Evolutionary conservation across 2,888 invertebrate species (phyloP), one percentile per base, ranked within the genome.

Genomic region (Phorcus lineatus): DNA sequence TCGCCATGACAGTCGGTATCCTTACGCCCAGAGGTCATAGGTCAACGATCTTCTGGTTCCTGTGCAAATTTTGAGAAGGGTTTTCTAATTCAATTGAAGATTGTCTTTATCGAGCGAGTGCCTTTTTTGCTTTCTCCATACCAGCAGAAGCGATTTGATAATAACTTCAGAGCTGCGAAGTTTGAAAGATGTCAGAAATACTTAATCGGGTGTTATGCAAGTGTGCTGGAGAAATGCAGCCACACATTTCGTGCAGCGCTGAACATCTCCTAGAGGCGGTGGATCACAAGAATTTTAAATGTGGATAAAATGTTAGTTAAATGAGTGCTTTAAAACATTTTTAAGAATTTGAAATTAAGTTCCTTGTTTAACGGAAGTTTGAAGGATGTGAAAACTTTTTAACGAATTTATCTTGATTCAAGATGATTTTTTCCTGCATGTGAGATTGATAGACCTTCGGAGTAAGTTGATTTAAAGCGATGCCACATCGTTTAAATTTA

Each of bases 61-160:
- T 31, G 36, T 70, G 70, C 70, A 70, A 36, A 70, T 70, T 70
- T 47, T 70, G 3, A 31, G 70, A 70, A 22, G 62, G 62, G 62
- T 31, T 70, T 31, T 40, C 70, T 70, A 70, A 70, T 70, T 70
- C 19, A 70, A 70, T 70, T 70, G 70, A 70, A 70, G 70, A 36
- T 70, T 70, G 70, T 70, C 70, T 70, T 70, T 70, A 70, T 70
- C 70, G 70, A 70, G 40, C 70, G 70, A 70, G 36, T 70, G 36
- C 19, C 36, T 70, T 70, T 67, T 70, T 70, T 70, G n/a, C 70
- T 40, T 36, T 28, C 70, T 70, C 70, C 19, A 31, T 36, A 70
- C 70, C 28, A 19, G 31, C 70, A 70, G 17, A 70, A 36, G 11
- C 70, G 17, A 70, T 70, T 70, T 19, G 36, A 70, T 70, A 70